A percentile compares a stretch with the other conserved stretches of the same genome.
Conservation (phyloP, 2,888 invertebrate genomes). For the Thalpophila matura region DNA sequence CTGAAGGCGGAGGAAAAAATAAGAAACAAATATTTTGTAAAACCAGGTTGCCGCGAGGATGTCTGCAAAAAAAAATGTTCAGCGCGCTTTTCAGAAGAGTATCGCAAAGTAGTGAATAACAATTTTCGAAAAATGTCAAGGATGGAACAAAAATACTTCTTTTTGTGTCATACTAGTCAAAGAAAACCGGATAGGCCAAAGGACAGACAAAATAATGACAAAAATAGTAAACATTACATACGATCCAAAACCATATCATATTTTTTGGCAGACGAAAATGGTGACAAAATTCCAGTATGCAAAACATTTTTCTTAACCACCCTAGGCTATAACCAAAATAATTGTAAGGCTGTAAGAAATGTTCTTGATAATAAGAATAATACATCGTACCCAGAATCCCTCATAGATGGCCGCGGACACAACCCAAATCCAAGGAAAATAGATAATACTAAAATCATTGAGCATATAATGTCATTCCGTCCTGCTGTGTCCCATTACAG, state of each 20-base stretch:
- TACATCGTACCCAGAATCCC: neutral
- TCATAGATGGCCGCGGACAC: slow-evolving; percentile 1
- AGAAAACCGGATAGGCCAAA: slow-evolving; percentile 33
- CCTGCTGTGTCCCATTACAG: slow-evolving; percentile 53
- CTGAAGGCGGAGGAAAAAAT: slow-evolving; percentile 39
- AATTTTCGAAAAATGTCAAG: slow-evolving; percentile 33
- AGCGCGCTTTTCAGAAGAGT: slow-evolving; percentile 38
- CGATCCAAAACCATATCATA: slow-evolving; percentile 33
- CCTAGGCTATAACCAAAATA: slow-evolving; percentile 35
- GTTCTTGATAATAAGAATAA: neutral
- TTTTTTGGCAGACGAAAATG: slow-evolving; percentile 29
- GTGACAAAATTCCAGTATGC: slow-evolving; percentile 32
- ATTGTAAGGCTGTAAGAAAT: slow-evolving; percentile 28
- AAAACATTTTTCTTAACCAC: slow-evolving; percentile 38
- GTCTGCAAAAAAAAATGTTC: slow-evolving; percentile 50
- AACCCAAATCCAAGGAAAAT: slow-evolving; percentile 1
- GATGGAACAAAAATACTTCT: slow-evolving; percentile 47
- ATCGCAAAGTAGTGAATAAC: slow-evolving; percentile 36
- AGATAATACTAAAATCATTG: slow-evolving; percentile 9
- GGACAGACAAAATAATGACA: slow-evolving; percentile 12
- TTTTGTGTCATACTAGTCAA: slow-evolving; percentile 33
- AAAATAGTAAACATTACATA: slow-evolving; percentile 19
- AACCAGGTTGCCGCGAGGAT: slow-evolving; percentile 43
- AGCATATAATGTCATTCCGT: slow-evolving; percentile 46
- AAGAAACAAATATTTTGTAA: slow-evolving; percentile 45